These are phyloP conservation scores for Pterocles gutturalis DNA, from an alignment of 2,113 vertebrate species.

Conservation along the genomic window DNA sequence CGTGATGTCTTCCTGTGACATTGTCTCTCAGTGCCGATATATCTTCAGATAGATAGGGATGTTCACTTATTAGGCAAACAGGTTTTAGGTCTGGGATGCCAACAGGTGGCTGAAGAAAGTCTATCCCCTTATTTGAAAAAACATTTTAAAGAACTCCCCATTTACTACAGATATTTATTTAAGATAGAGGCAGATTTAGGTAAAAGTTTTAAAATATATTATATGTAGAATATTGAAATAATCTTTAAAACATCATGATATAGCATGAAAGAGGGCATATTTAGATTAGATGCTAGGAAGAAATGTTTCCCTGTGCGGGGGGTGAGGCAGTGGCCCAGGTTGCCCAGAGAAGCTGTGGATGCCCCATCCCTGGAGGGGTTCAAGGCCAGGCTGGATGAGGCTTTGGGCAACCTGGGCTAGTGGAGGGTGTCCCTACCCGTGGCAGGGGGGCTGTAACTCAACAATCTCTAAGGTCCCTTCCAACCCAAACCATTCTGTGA, in stretches of 20 bases:
- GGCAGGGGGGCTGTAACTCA: no score
- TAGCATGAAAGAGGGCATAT: no score
- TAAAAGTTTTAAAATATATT: neutral
- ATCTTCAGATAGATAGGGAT: neutral
- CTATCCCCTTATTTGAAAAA: neutral
- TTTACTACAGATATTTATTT: neutral
- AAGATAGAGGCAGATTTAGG: neutral
- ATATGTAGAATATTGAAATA: neutral
- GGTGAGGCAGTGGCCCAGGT: no score
- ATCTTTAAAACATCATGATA: neutral
- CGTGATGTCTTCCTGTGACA: neutral
- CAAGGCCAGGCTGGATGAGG: no score
- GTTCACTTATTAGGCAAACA: neutral
- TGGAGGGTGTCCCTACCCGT: no score
- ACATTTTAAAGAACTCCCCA: neutral
- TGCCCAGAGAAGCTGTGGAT: no score
- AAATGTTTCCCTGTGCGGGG: no score
- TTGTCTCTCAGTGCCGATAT: neutral
- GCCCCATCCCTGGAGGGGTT: no score
- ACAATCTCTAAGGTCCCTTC: no score
- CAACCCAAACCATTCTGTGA: no score
- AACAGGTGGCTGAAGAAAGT: neutral
- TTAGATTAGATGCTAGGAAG: no score
- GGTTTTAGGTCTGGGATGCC: neutral
- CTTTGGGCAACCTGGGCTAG: no score